Percentiles rank a stretch among this genome's conserved stretches.
Evolutionary conservation across 2,888 invertebrate genomes (phyloP).

Genomic region (Maniola hyperantus): DNA sequence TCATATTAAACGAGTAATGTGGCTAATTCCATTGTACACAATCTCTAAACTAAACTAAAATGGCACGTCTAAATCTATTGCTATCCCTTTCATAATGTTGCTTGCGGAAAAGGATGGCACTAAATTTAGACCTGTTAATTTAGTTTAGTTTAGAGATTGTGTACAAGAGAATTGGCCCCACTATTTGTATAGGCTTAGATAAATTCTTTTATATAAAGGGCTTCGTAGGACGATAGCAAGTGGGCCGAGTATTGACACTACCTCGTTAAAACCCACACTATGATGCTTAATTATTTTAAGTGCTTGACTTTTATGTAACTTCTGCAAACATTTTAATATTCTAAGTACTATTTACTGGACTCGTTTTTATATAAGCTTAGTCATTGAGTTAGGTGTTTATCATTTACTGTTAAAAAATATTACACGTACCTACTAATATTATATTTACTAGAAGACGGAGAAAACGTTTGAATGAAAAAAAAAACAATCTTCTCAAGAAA

Average conservation of each 20-base stretch:
- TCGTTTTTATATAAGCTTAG: background rate
- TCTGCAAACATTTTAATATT: slow-evolving; percentile 21
- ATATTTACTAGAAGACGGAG: too few relatives aligned
- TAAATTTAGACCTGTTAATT: too few relatives aligned
- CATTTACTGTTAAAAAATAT: background rate
- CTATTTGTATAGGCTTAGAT: slow-evolving; percentile 19
- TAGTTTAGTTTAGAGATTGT: too few relatives aligned
- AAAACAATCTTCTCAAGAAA: too few relatives aligned
- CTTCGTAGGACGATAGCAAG: slow-evolving; percentile 22
- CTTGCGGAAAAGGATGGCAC: too few relatives aligned
- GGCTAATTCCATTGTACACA: too few relatives aligned
- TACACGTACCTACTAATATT: background rate
- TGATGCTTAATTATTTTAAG: slow-evolving; percentile 26
- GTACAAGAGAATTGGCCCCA: too few relatives aligned
- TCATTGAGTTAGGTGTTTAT: background rate
- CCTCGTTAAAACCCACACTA: slow-evolving; percentile 18
- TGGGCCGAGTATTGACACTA: slow-evolving; percentile 24
- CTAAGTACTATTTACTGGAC: slow-evolving; percentile 12
- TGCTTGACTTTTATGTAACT: slow-evolving; percentile 26
- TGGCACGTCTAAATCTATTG: too few relatives aligned
- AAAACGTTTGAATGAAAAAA: too few relatives aligned
- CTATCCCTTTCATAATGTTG: too few relatives aligned
- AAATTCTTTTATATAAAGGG: slow-evolving; percentile 15
- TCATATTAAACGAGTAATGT: background rate
- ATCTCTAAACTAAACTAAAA: too few relatives aligned